Evolutionary conservation across 2,888 invertebrate genomes (phyloP).

Genomic region (Sthenelais limicola): DNA sequence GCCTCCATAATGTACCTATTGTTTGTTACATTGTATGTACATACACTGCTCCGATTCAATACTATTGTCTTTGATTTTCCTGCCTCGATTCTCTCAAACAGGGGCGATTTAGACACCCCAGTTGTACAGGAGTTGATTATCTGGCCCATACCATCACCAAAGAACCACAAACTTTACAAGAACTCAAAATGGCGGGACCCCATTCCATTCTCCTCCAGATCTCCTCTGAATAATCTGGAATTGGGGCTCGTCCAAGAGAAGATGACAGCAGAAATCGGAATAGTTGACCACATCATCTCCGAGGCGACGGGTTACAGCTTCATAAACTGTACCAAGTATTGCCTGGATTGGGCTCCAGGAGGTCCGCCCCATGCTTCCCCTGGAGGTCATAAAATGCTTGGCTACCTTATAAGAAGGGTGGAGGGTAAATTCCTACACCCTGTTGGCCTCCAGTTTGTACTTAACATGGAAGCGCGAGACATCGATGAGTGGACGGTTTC

Average conservation of each 20-base stretch:
- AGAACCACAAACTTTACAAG: background rate
- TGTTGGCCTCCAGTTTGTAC: slow-evolving; percentile 13
- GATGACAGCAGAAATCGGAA: background rate
- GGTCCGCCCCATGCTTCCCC: background rate
- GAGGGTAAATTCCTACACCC: slow-evolving; percentile 23
- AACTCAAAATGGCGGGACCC: slow-evolving; percentile 1
- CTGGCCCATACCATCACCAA: slow-evolving; percentile 3
- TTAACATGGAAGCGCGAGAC: slow-evolving; percentile 8
- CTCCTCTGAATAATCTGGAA: slow-evolving; percentile 2
- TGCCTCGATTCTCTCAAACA: background rate
- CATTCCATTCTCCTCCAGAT: slow-evolving; percentile 19
- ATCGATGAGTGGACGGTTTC: background rate
- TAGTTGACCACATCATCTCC: background rate
- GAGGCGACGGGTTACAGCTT: background rate
- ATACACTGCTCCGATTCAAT: background rate
- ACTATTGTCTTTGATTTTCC: background rate
- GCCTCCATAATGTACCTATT: background rate
- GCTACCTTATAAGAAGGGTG: background rate
- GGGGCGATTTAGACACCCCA: slow-evolving; percentile 4
- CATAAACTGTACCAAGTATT: slow-evolving; percentile 3
- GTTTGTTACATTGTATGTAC: background rate
- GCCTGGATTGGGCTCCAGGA: background rate
- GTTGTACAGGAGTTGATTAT: slow-evolving; percentile 3
- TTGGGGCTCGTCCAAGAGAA: background rate
- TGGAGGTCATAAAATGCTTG: background rate